Evolutionary conservation across 2,888 invertebrate genomes (phyloP), one percentile per base, ranked within the genome.

Genomic region (Macaria notata): DNA sequence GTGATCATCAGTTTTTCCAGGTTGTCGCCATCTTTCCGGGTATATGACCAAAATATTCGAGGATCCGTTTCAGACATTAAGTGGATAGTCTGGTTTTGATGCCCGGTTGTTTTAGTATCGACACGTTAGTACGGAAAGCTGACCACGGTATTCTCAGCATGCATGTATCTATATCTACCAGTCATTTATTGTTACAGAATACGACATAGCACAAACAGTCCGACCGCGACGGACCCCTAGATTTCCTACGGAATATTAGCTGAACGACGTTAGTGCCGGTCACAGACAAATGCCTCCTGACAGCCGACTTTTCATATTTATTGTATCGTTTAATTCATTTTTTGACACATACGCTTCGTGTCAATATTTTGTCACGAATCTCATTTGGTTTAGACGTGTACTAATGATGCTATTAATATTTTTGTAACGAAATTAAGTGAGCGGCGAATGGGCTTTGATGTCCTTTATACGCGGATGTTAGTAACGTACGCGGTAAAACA

Each of bases 301-400:
- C 85, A 81, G 81, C 75, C 70, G 75, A 67, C 70, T 78, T 83
- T 82, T 84, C 81, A 79, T 81, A 78, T 76, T 72, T 70, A 70
- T 73, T 71, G 70, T 72, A 72, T 73, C 77, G 81, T 84, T 84
- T 84, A 79, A 85, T 85, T 79, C 81, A 74, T 79, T 74, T 83
- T 86, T 84, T 85, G 84, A 75, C 73, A 69, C 72, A 73, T 62
- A 66, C 71, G 71, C 69, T 66, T 79, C 83, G 79, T 86, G 88
- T 91, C 90, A 90, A 91, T 91, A 89, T 88, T 89, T 84, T 91
- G 90, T 91, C 91, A 91, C 89, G 88, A 88, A 81, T 82, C 76
- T 76, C 84, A 85, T 87, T 86, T 78, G 68, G 71, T 68, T 73
- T 58, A 73, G 90, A 88, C 90, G 78, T 82, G 68, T 78, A 91